Conservation (phyloP, 2,113 vertebrate species). For the Mobula birostris region DNA sequence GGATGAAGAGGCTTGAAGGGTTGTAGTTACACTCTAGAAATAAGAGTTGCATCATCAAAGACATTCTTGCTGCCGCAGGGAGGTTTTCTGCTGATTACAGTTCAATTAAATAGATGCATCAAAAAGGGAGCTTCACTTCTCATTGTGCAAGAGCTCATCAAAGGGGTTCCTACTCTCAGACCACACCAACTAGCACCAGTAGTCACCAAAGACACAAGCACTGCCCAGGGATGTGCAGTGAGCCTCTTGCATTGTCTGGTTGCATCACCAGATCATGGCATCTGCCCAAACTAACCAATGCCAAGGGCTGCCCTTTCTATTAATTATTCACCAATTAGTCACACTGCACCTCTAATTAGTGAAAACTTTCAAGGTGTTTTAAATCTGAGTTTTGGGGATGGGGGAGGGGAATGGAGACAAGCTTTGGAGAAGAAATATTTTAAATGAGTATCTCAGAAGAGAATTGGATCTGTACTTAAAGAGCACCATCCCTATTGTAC, state of each 20-base stretch:
- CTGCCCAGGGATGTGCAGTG: neutral
- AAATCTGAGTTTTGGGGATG: neutral
- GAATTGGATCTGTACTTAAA: too few relatives aligned
- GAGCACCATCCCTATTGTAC: neutral
- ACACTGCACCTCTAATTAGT: neutral
- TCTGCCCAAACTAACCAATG: neutral
- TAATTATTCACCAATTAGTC: neutral
- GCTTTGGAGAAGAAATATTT: neutral
- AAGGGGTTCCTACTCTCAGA: neutral
- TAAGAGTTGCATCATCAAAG: neutral
- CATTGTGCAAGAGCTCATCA: neutral
- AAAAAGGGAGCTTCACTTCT: neutral
- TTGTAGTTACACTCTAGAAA: neutral
- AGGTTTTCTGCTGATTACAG: neutral
- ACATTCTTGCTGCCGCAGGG: neutral
- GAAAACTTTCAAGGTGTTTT: neutral
- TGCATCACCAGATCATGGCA: neutral
- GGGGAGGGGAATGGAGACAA: neutral
- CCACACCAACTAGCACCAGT: neutral
- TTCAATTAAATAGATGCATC: neutral
- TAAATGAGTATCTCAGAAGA: neutral
- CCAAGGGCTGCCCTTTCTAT: neutral
- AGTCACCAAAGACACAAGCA: neutral
- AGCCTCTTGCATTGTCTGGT: neutral
- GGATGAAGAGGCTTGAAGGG: neutral